phyloP scores from a whole-genome alignment of 2,797 vertebrate genomes.

The Tragopan temminckii region DNA sequence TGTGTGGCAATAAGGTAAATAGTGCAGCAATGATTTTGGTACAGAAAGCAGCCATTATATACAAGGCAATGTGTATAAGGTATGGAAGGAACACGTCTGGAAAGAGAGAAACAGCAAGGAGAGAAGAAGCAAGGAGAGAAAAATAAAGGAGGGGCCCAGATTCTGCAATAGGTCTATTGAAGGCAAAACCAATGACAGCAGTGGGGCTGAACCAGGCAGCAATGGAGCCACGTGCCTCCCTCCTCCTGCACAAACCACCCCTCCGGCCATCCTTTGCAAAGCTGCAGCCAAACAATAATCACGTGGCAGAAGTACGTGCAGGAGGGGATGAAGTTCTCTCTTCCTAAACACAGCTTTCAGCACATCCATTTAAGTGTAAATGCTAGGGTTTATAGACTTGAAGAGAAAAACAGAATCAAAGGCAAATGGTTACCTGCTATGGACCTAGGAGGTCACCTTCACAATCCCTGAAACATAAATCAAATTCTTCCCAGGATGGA shows the following conservation, averaged over 20 bases:
- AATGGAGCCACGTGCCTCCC: not conserved
- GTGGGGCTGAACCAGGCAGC: not conserved
- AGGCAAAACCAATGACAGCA: not conserved
- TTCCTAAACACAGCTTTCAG: conserved; percentile 52
- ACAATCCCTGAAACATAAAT: not conserved
- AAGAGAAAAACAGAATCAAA: conserved; percentile 32
- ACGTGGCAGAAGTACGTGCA: not conserved
- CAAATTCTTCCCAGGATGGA: not conserved
- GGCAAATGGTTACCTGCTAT: conserved; percentile 19
- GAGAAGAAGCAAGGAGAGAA: not conserved
- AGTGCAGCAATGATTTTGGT: not conserved
- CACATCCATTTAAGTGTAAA: conserved; percentile 19
- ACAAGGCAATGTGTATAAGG: not conserved
- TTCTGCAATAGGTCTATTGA: not conserved
- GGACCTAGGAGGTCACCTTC: not conserved
- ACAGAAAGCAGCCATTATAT: not conserved
- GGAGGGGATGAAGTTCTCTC: conserved; percentile 33
- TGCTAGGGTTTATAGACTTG: conserved; percentile 6
- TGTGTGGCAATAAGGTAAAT: not conserved
- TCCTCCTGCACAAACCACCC: conserved; percentile 11
- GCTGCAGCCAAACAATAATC: conserved; percentile 43
- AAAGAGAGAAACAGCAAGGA: not conserved
- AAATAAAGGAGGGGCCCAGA: not conserved
- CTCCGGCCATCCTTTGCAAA: conserved; percentile 45
- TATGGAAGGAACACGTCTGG: not conserved